Conservation (phyloP, 2,888 invertebrate species). For the Plebejus argus region DNA sequence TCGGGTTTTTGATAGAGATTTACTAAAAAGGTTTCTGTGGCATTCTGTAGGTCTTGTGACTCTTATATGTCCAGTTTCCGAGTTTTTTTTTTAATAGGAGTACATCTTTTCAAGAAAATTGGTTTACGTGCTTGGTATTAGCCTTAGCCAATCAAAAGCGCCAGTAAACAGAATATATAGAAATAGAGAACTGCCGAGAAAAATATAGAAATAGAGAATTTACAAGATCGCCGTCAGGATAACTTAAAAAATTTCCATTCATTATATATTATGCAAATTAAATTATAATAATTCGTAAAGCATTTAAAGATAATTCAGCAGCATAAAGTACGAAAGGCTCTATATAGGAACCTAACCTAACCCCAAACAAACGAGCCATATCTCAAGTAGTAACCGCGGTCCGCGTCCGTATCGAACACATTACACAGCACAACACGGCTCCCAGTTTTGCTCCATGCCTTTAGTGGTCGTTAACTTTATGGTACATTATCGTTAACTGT, state of each 20-base stretch:
- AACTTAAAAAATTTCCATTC: too few relatives aligned
- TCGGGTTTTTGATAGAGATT: too few relatives aligned
- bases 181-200: too few relatives aligned
- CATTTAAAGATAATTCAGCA: background rate
- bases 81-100: too few relatives aligned
- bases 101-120: too few relatives aligned
- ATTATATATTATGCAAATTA: too few relatives aligned
- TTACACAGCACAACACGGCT: background rate
- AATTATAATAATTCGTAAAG: background rate
- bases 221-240: background rate
- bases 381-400: background rate
- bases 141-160: background rate
- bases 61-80: too few relatives aligned
- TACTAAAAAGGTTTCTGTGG: too few relatives aligned
- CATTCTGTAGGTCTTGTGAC: too few relatives aligned
- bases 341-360: background rate
- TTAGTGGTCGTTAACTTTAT: slow-evolving; percentile 7
- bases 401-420: background rate
- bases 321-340: background rate
- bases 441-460: slow-evolving; percentile 7
- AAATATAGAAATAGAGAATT: too few relatives aligned
- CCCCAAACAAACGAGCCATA: background rate
- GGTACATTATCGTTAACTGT: background rate
- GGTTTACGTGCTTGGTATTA: too few relatives aligned
- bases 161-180: background rate